A percentile compares a stretch with the other conserved stretches of the same genome.
Evolutionary conservation across 2,888 invertebrate species (phyloP).

Genomic region (Xanthia togata): DNA sequence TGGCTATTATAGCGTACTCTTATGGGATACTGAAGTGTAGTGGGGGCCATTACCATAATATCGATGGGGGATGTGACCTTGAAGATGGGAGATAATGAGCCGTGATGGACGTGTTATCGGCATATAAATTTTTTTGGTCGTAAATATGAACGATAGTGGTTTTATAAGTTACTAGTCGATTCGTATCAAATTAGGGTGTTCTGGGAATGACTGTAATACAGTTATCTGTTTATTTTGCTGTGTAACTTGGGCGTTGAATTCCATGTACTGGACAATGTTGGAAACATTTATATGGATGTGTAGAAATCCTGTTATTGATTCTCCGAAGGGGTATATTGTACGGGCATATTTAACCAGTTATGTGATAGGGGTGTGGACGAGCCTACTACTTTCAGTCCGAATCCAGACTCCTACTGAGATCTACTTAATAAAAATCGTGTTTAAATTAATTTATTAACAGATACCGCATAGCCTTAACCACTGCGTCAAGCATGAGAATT

Average conservation of each 20-base stretch:
- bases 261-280: too few relatives aligned
- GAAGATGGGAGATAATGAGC: slow-evolving; percentile 39
- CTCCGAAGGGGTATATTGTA: too few relatives aligned
- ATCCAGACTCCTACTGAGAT: not conserved
- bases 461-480: not conserved
- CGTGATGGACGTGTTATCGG: slow-evolving; percentile 3
- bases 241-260: not conserved
- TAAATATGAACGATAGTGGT: slow-evolving; percentile 7
- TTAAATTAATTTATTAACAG: too few relatives aligned
- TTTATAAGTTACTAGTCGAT: not conserved
- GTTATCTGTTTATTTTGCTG: not conserved
- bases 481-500: not conserved
- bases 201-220: not conserved
- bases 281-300: too few relatives aligned
- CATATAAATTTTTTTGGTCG: slow-evolving; percentile 6
- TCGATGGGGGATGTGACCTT: slow-evolving; percentile 45
- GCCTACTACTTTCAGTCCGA: not conserved
- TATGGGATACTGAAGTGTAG: slow-evolving; percentile 48
- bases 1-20: slow-evolving; percentile 61
- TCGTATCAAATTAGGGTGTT: not conserved
- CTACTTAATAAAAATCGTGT: too few relatives aligned
- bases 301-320: not conserved
- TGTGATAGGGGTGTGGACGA: not conserved
- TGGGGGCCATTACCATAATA: slow-evolving; percentile 65
- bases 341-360: not conserved